Percentiles rank a stretch among this genome's conserved stretches.
These are phyloP conservation scores for Entosphenus tridentatus DNA, from an alignment of 2,113 vertebrate species.

Conservation along the genomic window DNA sequence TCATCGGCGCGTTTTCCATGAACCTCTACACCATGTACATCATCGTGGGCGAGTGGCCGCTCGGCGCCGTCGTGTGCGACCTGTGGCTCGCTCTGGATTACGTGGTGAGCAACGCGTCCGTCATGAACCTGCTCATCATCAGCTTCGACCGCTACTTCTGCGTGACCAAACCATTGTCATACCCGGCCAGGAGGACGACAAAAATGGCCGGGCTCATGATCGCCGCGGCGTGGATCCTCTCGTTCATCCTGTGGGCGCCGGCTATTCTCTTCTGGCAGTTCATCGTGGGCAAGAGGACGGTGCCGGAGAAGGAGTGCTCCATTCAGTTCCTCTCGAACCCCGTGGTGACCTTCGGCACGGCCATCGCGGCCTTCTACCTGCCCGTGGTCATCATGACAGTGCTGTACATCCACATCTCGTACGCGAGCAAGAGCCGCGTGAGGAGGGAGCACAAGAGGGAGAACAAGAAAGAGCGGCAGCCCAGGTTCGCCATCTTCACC, in stretches of 20 bases:
- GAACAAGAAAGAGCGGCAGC: constrained; percentile 45
- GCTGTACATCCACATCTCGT: constrained; percentile 77
- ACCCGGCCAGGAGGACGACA: constrained; percentile 67
- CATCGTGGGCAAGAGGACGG: constrained; percentile 70
- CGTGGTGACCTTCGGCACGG: constrained; percentile 70
- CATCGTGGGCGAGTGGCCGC: constrained; percentile 82
- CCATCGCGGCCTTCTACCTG: constrained; percentile 90
- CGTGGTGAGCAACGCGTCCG: constrained; percentile 78
- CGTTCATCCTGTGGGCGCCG: constrained; percentile 89
- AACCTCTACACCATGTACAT: constrained; percentile 88
- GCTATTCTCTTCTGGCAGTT: constrained; percentile 99
- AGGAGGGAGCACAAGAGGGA: constrained; percentile 57
- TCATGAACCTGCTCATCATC: constrained; percentile 94
- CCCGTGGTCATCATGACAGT: constrained; percentile 95
- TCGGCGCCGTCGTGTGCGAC: constrained; percentile 78
- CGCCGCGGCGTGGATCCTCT: constrained; percentile 73
- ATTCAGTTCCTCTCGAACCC: constrained; percentile 96
- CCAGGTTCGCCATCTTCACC: constrained; percentile 42
- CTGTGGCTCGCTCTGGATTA: constrained; percentile 90
- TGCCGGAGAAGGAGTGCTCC: constrained; percentile 56
- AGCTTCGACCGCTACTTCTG: constrained; percentile 97
- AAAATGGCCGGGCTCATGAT: constrained; percentile 98
- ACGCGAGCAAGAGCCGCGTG: constrained; percentile 79
- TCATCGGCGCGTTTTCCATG: constrained; percentile 91
- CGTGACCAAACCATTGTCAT: constrained; percentile 81